These are phyloP conservation scores for Pomacea maculata DNA, from an alignment of 1,140 invertebrate genomes.

Conservation along the genomic window DNA sequence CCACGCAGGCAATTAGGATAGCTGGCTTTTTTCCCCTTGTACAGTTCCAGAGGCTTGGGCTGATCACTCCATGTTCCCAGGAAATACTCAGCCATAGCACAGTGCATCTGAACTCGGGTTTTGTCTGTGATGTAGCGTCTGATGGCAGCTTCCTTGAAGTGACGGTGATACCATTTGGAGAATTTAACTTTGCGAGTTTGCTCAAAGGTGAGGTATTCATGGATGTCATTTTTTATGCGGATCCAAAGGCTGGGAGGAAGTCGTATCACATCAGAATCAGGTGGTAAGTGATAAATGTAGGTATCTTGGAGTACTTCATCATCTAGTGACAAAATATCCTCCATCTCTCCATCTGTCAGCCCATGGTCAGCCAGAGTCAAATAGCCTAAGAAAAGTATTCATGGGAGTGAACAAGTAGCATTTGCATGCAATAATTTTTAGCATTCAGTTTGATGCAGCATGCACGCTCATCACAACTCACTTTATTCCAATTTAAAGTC, in stretches of 20 bases:
- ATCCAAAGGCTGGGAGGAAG: constrained; percentile 72
- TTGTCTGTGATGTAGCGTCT: constrained; percentile 76
- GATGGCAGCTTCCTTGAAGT: constrained; percentile 90
- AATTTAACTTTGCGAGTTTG: constrained; percentile 70
- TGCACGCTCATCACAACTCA: neutral
- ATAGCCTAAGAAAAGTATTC: constrained; percentile 69
- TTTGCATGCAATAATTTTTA: too few relatives aligned
- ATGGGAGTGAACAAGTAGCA: too few relatives aligned
- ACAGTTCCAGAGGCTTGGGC: constrained; percentile 46
- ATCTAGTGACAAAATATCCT: constrained; percentile 59
- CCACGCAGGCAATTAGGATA: constrained; percentile 42
- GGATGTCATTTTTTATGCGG: constrained; percentile 72
- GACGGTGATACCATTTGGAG: constrained; percentile 82
- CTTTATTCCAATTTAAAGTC: neutral
- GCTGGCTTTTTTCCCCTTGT: constrained; percentile 47
- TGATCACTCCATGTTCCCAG: constrained; percentile 45
- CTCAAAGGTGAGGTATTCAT: constrained; percentile 75
- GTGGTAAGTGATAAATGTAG: constrained; percentile 57
- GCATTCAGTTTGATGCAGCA: neutral
- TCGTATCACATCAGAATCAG: constrained; percentile 50
- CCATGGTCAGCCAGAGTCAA: constrained; percentile 51
- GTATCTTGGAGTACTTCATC: constrained; percentile 61
- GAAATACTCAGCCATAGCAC: constrained; percentile 48
- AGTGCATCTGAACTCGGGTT: constrained; percentile 25
- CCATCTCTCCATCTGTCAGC: constrained; percentile 55